These are phyloP conservation scores for Phrynocephalus guinanensis DNA, from an alignment of 2,797 vertebrate genomes.

Conservation along the genomic window DNA sequence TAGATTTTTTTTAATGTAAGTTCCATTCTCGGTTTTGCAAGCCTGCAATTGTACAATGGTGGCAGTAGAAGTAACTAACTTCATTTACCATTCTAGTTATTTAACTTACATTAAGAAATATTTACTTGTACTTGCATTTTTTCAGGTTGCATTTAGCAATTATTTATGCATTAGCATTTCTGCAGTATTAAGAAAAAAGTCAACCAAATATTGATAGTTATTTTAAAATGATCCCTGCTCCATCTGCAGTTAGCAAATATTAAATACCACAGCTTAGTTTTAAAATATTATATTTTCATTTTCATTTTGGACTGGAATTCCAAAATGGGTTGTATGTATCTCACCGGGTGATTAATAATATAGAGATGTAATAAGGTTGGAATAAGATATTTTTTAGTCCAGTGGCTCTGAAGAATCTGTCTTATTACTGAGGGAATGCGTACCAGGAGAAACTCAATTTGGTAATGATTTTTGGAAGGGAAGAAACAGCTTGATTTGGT, in stretches of 20 bases:
- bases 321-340: conserved; percentile 58
- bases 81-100: background rate
- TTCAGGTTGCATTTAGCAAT: background rate
- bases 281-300: conserved; percentile 61
- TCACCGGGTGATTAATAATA: conserved; percentile 55
- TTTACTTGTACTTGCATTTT: background rate
- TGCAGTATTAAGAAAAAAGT: background rate
- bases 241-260: conserved; percentile 51
- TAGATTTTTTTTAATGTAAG: background rate
- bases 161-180: background rate
- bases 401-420: conserved; percentile 34
- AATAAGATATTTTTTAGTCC: no score
- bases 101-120: background rate
- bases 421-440: conserved; percentile 47
- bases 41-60: conserved; percentile 41
- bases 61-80: conserved; percentile 34
- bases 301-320: conserved; percentile 46
- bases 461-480: conserved; percentile 21
- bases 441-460: background rate
- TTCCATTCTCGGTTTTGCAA: conserved; percentile 52
- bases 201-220: background rate
- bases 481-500: conserved; percentile 35
- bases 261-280: conserved; percentile 50
- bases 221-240: conserved; percentile 24
- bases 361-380: background rate